Evolutionary conservation across 2,113 vertebrate genomes (phyloP), one percentile per base, ranked within the genome.

Genomic region (Pteropus alecto): DNA sequence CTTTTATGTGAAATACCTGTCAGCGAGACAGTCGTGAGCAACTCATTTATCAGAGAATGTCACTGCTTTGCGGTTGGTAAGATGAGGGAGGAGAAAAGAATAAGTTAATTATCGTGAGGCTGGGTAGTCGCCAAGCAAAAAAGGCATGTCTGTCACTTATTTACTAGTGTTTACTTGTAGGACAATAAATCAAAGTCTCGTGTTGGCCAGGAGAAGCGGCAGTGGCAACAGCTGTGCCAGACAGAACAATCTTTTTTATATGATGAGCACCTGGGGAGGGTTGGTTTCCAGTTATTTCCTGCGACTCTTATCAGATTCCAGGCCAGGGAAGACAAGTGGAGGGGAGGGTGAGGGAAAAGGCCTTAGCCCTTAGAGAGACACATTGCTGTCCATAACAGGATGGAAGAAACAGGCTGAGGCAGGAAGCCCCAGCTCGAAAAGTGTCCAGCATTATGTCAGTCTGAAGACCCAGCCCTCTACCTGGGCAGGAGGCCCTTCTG

Each of bases 1-100:
- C 77, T 54, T 96, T 81, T 88, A 81, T 61, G 28, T 38, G 73
- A 92, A 96, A 76, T 83, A 93, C 82, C 94, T 94, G 83, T 78
- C 26, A 51, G 83, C 83, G 91, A 58, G 88, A 68, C 22, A 43
- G 71, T 85, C 2, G 0, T 0, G 33, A 58, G 74, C 61, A 90
- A 28, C 87, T 87, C 63, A 16, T 92, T 83, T 56, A 77, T 89
- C 73, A 92, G 89, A 68, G 60, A 58, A 51, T 4, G 4, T 13
- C 90, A 41, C 71, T 79, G 78, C 78, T 93, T 87, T 1, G 4
- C 48, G 78, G 56, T 89, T 65, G 70, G 96, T 87, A 41, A 70
- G 73, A 70, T 5, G 60, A 89, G 13, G 33, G 58, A 56, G 60
- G n/a, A 54, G 78, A 70, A 51, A 76, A 96, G 94, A 76, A 83